Percentiles rank a stretch among this genome's conserved stretches.
Evolutionary conservation across 2,797 vertebrate genomes (phyloP).

Genomic region (Argentina silus): DNA sequence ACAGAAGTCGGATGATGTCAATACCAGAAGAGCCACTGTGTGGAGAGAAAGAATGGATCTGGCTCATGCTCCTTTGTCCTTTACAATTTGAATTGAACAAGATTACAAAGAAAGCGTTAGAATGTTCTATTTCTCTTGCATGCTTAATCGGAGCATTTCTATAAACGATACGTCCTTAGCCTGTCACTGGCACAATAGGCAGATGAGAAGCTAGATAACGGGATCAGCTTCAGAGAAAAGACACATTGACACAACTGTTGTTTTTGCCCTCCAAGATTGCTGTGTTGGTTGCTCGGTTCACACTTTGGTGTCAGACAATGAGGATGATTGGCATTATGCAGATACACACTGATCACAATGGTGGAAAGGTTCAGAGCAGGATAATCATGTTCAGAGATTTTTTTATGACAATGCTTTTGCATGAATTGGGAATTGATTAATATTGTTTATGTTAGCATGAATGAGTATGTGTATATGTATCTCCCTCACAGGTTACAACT

Average conservation of each 20-base stretch:
- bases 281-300: slow-evolving; percentile 31
- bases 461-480: slow-evolving; percentile 62
- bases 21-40: slow-evolving; percentile 68
- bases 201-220: slow-evolving; percentile 64
- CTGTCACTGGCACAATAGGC: slow-evolving; percentile 63
- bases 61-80: slow-evolving; percentile 59
- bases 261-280: slow-evolving; percentile 49
- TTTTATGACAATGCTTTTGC: slow-evolving; percentile 52
- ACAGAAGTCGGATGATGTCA: slow-evolving; percentile 56
- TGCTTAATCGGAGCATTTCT: slow-evolving; percentile 61
- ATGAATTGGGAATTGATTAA: slow-evolving; percentile 57
- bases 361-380: slow-evolving; percentile 25
- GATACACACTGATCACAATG: slow-evolving; percentile 1
- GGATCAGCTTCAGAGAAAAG: slow-evolving; percentile 51
- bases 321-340: neutral
- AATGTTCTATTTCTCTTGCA: slow-evolving; percentile 64
- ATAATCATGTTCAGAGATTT: neutral
- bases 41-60: slow-evolving; percentile 52
- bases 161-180: slow-evolving; percentile 40
- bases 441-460: slow-evolving; percentile 81
- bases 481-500: neutral
- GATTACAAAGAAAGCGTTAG: slow-evolving; percentile 70
- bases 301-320: slow-evolving; percentile 31
- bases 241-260: slow-evolving; percentile 10
- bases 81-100: slow-evolving; percentile 72